Evolutionary conservation across 2,888 invertebrate species (phyloP).

Genomic region (Plagodis pulveraria): DNA sequence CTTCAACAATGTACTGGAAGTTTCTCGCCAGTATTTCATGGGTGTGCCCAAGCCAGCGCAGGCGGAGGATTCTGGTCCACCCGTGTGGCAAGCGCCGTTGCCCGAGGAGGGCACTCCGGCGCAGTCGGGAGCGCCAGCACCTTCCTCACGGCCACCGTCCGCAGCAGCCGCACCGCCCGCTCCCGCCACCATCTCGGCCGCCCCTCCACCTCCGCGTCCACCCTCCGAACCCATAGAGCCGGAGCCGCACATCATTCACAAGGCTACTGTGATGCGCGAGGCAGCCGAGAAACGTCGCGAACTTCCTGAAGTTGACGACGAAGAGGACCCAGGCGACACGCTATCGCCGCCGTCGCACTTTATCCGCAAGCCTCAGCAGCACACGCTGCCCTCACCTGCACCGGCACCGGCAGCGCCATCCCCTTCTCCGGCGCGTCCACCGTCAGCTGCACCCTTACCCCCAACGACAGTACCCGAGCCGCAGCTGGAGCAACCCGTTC

Average conservation of each 20-base stretch:
- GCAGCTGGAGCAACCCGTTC: conserved; percentile 56
- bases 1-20: conserved; percentile 92
- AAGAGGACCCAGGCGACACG: conserved; percentile 67
- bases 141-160: conserved; percentile 79
- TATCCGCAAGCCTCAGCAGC: conserved; percentile 72
- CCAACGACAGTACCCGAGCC: conserved; percentile 54
- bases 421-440: conserved; percentile 71
- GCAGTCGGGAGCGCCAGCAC: conserved; percentile 73
- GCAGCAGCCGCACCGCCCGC: conserved; percentile 75
- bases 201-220: conserved; percentile 76
- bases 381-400: conserved; percentile 69
- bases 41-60: conserved; percentile 87
- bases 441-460: conserved; percentile 58
- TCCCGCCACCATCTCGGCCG: conserved; percentile 57
- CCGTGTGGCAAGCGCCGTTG: conserved; percentile 65
- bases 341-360: conserved; percentile 81
- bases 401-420: conserved; percentile 64
- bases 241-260: conserved; percentile 82
- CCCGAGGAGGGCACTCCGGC: conserved; percentile 73
- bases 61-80: conserved; percentile 66
- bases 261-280: conserved; percentile 82
- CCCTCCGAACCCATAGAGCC: conserved; percentile 80
- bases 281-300: conserved; percentile 79
- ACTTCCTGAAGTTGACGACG: conserved; percentile 74
- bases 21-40: conserved; percentile 93